phyloP scores from a whole-genome alignment of 2,888 invertebrate genomes.

The Brachyptera risi region DNA sequence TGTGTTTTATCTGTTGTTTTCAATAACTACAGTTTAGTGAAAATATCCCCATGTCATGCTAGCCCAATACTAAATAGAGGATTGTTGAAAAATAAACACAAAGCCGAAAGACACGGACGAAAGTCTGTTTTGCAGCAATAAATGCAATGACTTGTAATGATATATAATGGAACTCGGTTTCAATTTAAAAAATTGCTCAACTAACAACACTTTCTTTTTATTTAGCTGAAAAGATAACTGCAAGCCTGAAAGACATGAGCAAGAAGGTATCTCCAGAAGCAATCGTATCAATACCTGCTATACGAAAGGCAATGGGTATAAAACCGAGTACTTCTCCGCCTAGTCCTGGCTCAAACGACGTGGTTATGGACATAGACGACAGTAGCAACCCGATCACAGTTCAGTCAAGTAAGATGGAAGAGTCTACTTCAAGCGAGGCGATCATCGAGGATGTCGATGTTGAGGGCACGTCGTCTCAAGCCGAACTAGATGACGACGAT shows the following conservation, averaged over 20 bases:
- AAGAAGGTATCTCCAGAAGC: conserved; percentile 69
- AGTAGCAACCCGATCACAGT: not conserved
- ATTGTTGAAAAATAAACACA: too few relatives aligned
- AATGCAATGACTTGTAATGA: too few relatives aligned
- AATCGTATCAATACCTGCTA: conserved; percentile 61
- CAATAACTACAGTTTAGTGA: too few relatives aligned
- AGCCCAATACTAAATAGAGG: too few relatives aligned
- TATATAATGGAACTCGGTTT: too few relatives aligned
- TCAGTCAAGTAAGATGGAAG: conserved; percentile 34
- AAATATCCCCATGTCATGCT: too few relatives aligned
- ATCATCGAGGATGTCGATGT: conserved; percentile 32
- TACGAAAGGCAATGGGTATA: conserved; percentile 75
- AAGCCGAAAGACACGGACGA: too few relatives aligned
- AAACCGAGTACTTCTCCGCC: not conserved
- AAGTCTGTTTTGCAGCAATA: too few relatives aligned
- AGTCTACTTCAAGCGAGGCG: conserved; percentile 39
- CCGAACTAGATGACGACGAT: conserved; percentile 28
- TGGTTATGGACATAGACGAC: not conserved
- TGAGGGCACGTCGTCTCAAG: conserved; percentile 30
- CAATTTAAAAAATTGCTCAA: too few relatives aligned
- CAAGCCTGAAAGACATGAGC: conserved; percentile 70
- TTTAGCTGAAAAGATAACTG: conserved; percentile 59
- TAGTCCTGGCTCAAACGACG: not conserved
- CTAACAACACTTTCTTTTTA: too few relatives aligned
- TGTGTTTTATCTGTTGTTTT: too few relatives aligned